A percentile compares a stretch with the other conserved stretches of the same genome.
Evolutionary conservation across 2,113 vertebrate genomes (phyloP).

Genomic region (Verasper variegatus): DNA sequence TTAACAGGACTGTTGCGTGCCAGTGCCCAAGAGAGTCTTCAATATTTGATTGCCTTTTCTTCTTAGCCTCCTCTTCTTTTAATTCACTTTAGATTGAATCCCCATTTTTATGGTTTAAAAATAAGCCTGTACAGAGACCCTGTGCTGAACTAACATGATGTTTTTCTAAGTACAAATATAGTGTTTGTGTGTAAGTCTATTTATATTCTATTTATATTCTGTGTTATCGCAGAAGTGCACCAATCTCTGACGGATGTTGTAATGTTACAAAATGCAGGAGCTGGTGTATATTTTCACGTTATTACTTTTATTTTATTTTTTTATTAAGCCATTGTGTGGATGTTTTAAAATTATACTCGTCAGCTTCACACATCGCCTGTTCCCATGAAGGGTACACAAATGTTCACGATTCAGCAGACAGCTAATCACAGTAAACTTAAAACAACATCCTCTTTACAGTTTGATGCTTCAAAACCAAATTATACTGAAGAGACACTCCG

Average conservation of each 20-base stretch:
- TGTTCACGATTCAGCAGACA: not conserved
- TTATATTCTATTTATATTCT: too few species aligned
- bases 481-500: not conserved
- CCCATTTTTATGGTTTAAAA: conserved; percentile 35
- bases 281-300: conserved; percentile 1
- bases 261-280: not conserved
- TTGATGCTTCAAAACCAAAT: not conserved
- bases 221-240: too few species aligned
- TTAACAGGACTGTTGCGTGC: conserved; percentile 71
- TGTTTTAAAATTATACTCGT: conserved; percentile 1
- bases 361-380: not conserved
- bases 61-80: conserved; percentile 58
- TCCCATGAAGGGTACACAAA: not conserved
- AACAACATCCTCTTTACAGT: not conserved
- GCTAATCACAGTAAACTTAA: not conserved
- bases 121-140: not conserved
- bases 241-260: not conserved
- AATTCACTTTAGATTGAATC: conserved; percentile 47
- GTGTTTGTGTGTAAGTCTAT: too few species aligned
- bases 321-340: not conserved
- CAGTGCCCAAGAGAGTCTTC: conserved; percentile 65
- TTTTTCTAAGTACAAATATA: not conserved
- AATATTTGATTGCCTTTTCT: conserved; percentile 77
- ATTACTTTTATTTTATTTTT: conserved; percentile 1
- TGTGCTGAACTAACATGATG: not conserved